A percentile compares a stretch with the other conserved stretches of the same genome.
These are phyloP conservation scores for Ammodramus savannarum DNA, from an alignment of 2,113 vertebrate genomes.

Conservation along the genomic window DNA sequence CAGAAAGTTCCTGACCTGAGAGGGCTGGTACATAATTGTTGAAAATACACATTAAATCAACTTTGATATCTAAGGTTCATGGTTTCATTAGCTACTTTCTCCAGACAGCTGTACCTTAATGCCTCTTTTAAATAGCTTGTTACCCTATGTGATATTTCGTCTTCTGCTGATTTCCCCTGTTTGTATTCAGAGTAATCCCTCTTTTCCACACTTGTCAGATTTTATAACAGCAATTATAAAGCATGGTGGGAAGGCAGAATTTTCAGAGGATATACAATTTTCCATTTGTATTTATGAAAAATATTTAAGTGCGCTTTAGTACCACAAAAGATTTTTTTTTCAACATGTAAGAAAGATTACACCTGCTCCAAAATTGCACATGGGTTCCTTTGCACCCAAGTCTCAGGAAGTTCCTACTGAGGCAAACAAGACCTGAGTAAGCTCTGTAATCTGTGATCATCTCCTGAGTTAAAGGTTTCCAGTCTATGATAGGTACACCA, in stretches of 20 bases:
- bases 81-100: not conserved
- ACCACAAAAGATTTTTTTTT: not conserved
- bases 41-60: not conserved
- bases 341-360: not conserved
- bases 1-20: not conserved
- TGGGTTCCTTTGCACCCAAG: not conserved
- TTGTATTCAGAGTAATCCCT: not conserved
- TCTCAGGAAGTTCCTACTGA: not conserved
- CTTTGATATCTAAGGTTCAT: not conserved
- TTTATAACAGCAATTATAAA: not conserved
- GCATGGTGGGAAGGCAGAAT: not conserved
- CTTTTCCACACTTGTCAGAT: not conserved
- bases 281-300: not conserved
- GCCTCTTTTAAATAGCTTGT: not conserved
- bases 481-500: not conserved
- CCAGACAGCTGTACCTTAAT: not conserved
- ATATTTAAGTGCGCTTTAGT: not conserved
- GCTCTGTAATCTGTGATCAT: not conserved
- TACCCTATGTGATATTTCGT: not conserved
- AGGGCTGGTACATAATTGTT: not conserved
- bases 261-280: not conserved
- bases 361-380: not conserved
- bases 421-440: not conserved
- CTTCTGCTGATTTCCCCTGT: not conserved
- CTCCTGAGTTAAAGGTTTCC: not conserved